These are phyloP conservation scores for Cataglyphis altisquamis DNA, from an alignment of 2,888 invertebrate genomes.

Conservation along the genomic window DNA sequence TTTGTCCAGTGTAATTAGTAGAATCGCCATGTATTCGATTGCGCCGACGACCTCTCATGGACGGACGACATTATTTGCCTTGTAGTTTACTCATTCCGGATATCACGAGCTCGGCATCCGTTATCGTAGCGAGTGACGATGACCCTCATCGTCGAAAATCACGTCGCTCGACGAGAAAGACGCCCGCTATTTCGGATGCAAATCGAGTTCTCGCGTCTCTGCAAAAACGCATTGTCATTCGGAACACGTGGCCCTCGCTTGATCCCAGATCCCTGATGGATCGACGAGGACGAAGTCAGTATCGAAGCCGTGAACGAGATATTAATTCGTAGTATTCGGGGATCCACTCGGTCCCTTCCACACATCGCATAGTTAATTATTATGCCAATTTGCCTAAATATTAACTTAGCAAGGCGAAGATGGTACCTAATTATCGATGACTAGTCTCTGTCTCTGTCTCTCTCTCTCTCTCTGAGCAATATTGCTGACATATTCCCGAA, in stretches of 20 bases:
- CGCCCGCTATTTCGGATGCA: slow-evolving; percentile 63
- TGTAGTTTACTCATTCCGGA: background rate
- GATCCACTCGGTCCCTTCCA: slow-evolving; percentile 54
- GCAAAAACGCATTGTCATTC: slow-evolving; percentile 68
- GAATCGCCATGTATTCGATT: background rate
- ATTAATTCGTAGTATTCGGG: slow-evolving; percentile 72
- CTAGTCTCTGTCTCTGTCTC: slow-evolving; percentile 55
- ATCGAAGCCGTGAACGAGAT: slow-evolving; percentile 64
- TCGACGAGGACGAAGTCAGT: slow-evolving; percentile 60
- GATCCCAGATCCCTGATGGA: slow-evolving; percentile 63
- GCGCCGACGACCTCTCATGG: background rate
- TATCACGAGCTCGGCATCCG: slow-evolving; percentile 11
- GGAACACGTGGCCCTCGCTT: slow-evolving; percentile 42
- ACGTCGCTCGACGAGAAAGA: slow-evolving; percentile 33
- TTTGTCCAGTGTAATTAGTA: background rate
- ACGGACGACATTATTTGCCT: background rate
- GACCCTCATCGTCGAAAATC: slow-evolving; percentile 49
- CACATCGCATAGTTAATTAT: slow-evolving; percentile 72
- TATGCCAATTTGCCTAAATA: slow-evolving; percentile 74
- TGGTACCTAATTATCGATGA: slow-evolving; percentile 70
- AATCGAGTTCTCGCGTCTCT: slow-evolving; percentile 48
- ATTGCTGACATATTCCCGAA: slow-evolving; percentile 36
- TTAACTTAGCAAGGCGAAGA: slow-evolving; percentile 66
- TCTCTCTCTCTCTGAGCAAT: slow-evolving; percentile 46
- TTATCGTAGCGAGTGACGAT: slow-evolving; percentile 26